Base-by-base conservation (phyloP, 1,140 invertebrate species). In the Cherax destructor region DNA sequence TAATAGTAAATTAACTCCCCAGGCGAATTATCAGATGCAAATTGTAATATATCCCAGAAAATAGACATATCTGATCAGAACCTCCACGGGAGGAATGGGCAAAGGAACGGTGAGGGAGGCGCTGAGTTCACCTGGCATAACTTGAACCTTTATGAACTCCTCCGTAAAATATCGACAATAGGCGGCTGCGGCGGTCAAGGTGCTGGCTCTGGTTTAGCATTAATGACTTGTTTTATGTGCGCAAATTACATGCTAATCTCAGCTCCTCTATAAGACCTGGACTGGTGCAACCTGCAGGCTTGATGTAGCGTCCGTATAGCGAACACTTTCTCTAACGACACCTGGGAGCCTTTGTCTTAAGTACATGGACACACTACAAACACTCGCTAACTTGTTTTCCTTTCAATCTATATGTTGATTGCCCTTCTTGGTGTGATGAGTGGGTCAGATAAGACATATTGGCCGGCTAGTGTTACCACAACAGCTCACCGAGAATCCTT, bases 171-270 rank as follows among this genome's bases (percentile, higher is more conserved):
- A 81, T 24, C 7, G 86, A 74, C n/a, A 80, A 50, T 72, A 69
- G 86, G 47, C 78, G n/a, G 41, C n/a, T n/a, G 81, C 69, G 52
- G 69, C 72, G 88, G 83, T 84, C 88, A 84, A 84, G 88, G 80
- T 90, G 83, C 80, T 78, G 83, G 59, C 83, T 85, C 78, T 81
- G 90, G 85, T 81, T 91, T 81, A 86, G 77, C 83, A 86, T 91
- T 91, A 91, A 91, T 91, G 90, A 91, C 90, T 91, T 91, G 90
- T 91, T 91, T 91, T 91, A 91, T 91, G 90, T 91, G 90, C 90
- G 90, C 83, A 86, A 91, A 91, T 91, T 91, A 91, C 84, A 91
- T 91, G 90, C 90, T 91, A 91, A 91, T 91, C 90, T 91, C 77
- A 74, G 77, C 65, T 77, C 78, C 90, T 91, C 50, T 91, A 86